Evolutionary conservation across 1,140 invertebrate species (phyloP), one percentile per base, ranked within the genome.

Genomic region (Psilanteris sp.): DNA sequence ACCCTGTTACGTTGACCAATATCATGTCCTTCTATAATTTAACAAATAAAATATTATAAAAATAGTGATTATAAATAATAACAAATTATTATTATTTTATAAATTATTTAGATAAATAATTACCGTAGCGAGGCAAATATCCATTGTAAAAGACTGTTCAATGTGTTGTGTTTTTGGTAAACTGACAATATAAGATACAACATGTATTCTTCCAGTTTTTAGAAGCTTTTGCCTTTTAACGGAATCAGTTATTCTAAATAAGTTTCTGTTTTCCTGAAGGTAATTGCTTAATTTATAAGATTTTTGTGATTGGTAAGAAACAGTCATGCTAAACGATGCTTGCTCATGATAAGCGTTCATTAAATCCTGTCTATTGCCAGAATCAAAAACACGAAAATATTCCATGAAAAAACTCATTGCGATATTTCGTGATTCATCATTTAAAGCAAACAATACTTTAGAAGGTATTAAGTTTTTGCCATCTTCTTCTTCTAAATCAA

Each of bases 301-400:
- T n/a, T n/a, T n/a, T 20, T 20, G 84, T 62, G 64, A 78, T 26
- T 15, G 62, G 22, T 79, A 75, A 26, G 73, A 79, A 7, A 86
- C 68, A 2, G 87, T 86, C 81, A 96, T 89, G 1, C 95, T 96
- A 79, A 96, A 93, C 46, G 90, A 88, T 0, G 95, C 94, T 9
- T 94, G 87, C 79, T 96, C 95, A 81, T 97, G 94, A 83, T 98
- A 98, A 0, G 96, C 96, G 67, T 95, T 92, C 6, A 95, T 79
- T 32, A 98, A 81, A 0, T 92, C 90, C 78, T 95, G 92, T 8
- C 96, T 88, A 71, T 93, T 93, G 9, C 92, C 93, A 8, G 92
- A 93, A 86, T 98, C 96, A 81, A 94, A 97, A 34, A 97, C 91
- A 0, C 89, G 89, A 75, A 94, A 96, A 87, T 95, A 97, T 80